Base-by-base conservation (phyloP, 2,113 vertebrate genomes). In the Hemicordylus capensis region DNA sequence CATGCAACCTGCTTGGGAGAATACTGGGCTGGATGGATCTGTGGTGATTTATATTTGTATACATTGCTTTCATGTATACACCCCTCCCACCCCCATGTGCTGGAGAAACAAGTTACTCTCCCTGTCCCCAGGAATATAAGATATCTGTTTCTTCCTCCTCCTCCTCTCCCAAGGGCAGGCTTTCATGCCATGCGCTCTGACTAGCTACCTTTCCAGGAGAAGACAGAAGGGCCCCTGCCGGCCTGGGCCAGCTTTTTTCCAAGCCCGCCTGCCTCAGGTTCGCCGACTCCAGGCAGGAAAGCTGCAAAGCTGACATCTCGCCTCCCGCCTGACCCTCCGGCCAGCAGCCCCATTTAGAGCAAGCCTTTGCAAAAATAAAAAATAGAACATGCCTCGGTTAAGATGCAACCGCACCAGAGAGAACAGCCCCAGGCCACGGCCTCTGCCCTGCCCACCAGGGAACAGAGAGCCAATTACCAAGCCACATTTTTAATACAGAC, bases 141-240 rank as follows among this genome's bases (percentile, higher is more conserved):
- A 31, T 58, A 31, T n/a, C 19, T 4, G 24, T 11, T 46, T 39
- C 26, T 82, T 1, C 24, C 26, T 34, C 66, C 63, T 10, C 56
- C n/a, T 81, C 69, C 72, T 80, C 51, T 75, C 76, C 51, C 82
- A 75, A 61, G 73, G 76, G 76, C 20, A 12, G 44, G 75, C 28
- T 24, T 28, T 34, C n/a, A 20, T n/a, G 46, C 61, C 31, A 56
- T 31, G 10, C 56, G 67, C 75, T 42, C 39, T 48, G n/a, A 4
- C 24, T 67, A 37, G 22, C 77, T 48, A 76, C 73, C 84, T 89
- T 77, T 73, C 7, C 51, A 82, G 76, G 14, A 48, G 56, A 22
- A 75, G 79, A 61, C 75, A 66, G 83, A 61, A 66, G 44, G 58
- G 20, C 22, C 51, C 46, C n/a, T 69, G 79, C 24, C 24, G 6